Base-by-base conservation (phyloP, 2,797 vertebrate species). In the Clamator glandarius region DNA sequence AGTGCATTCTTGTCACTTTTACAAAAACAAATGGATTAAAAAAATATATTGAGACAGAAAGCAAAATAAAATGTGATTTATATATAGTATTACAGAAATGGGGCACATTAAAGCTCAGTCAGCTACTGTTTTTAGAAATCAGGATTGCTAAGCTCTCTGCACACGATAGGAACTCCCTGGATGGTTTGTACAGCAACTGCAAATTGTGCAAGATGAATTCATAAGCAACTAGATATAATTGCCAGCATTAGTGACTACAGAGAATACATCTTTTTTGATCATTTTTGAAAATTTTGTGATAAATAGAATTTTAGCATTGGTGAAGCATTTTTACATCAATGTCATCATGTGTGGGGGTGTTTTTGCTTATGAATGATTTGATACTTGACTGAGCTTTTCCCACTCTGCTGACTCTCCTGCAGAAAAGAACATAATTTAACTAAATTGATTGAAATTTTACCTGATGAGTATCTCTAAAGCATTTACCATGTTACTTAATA, bases 181-280 rank as follows among this genome's bases (percentile, higher is more conserved):
- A 48, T 81, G 84, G 79, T 87, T 92, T 88, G 58, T 69, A 51
- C 54, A 75, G 26, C 85, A 89, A 85, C 89, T 94, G 62, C 46
- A 86, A 88, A 81, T 41, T 48, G 79, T 87, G 61, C 79, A 89
- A 87, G 55, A 92, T 69, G n/a, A 33, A 82, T 95, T 97, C 84
- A 36, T 77, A 96, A 96, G 58, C 15, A 94, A 54, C 13, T 76
- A 85, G 29, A 84, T 63, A 15, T 31, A 93, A 93, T 68, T 92
- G 48, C 23, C 44, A 92, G 20, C n/a, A 63, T 79, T 95, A 86
- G 29, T 64, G 28, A 76, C 63, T 88, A 74, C 44, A 74, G 58
- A 94, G 36, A 77, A 78, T 84, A 73, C 36, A 48, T 64, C 81
- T 92, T 24, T 67, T 89, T 96, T 86, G 66, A 94, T 90, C 26